Conservation (phyloP, 2,888 invertebrate genomes). For the Chironomus riparius region DNA sequence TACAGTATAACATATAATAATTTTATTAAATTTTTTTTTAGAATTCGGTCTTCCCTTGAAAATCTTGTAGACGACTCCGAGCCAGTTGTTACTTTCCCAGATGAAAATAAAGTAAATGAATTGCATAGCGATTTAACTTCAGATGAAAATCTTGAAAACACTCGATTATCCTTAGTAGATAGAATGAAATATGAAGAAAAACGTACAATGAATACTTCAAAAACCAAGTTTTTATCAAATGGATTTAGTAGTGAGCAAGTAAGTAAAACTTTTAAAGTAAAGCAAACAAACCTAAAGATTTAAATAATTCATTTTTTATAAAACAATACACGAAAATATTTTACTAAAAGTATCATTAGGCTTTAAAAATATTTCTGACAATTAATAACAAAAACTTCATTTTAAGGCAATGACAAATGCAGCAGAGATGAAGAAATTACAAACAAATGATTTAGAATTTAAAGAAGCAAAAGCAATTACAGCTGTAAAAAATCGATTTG, state of each 20-base stretch:
- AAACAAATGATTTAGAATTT: conserved; percentile 73
- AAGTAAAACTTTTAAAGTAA: conserved; percentile 33
- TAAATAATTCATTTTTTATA: too few species aligned
- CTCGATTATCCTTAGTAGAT: conserved; percentile 40
- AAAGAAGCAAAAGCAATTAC: conserved; percentile 70
- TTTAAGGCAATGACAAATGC: conserved; percentile 51
- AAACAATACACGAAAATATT: too few species aligned
- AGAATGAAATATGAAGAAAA: conserved; percentile 78
- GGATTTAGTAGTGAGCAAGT: conserved; percentile 72
- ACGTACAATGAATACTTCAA: conserved; percentile 66
- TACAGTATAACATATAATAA: too few species aligned
- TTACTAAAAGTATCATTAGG: too few species aligned
- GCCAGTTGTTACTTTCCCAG: conserved; percentile 68
- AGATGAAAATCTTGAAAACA: conserved; percentile 31
- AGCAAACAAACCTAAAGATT: too few species aligned
- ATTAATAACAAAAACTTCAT: too few species aligned
- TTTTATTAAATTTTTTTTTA: conserved; percentile 32
- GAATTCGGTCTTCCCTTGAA: conserved; percentile 66
- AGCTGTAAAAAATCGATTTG: conserved; percentile 67
- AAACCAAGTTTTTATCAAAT: conserved; percentile 71
- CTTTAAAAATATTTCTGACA: too few species aligned
- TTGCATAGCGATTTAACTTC: conserved; percentile 34
- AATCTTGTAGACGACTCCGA: conserved; percentile 62
- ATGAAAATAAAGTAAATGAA: conserved; percentile 55
- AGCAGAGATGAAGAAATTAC: conserved; percentile 63